A percentile compares a stretch with the other conserved stretches of the same genome.
Evolutionary conservation across 1,140 invertebrate species (phyloP).

Genomic region (Calliopsis andreniformis): DNA sequence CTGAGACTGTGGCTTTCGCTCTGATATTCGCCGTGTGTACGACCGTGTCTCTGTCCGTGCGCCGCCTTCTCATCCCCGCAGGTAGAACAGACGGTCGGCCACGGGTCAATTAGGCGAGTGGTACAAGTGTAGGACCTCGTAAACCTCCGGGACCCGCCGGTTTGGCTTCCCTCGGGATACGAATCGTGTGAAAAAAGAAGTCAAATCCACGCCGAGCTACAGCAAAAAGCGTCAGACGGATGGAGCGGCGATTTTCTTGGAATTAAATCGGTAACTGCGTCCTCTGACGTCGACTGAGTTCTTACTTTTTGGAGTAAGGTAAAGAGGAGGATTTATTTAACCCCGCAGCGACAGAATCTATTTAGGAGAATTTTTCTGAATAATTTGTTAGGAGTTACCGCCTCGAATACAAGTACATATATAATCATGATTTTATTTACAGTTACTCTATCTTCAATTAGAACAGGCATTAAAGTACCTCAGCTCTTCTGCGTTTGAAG

Average conservation of each 20-base stretch:
- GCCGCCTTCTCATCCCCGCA: conserved; percentile 67
- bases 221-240: not conserved
- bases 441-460: no score
- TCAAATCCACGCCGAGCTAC: not conserved
- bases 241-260: not conserved
- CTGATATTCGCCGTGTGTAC: conserved; percentile 51
- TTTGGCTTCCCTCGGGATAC: conserved; percentile 51
- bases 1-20: conserved; percentile 56
- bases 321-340: no score
- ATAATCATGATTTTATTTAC: no score
- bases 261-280: conserved; percentile 10
- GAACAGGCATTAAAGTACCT: no score
- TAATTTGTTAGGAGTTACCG: no score
- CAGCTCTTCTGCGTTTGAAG: no score
- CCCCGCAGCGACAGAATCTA: no score
- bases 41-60: conserved; percentile 52
- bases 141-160: conserved; percentile 56
- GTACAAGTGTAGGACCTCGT: conserved; percentile 63
- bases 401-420: no score
- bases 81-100: conserved; percentile 63
- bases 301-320: no score
- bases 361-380: no score
- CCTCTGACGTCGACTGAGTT: not conserved
- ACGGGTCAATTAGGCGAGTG: conserved; percentile 63
- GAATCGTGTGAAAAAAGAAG: conserved; percentile 46